Percentiles rank a stretch among this genome's conserved stretches.
phyloP scores from a whole-genome alignment of 1,140 invertebrate species.

The Orchestia grillus region DNA sequence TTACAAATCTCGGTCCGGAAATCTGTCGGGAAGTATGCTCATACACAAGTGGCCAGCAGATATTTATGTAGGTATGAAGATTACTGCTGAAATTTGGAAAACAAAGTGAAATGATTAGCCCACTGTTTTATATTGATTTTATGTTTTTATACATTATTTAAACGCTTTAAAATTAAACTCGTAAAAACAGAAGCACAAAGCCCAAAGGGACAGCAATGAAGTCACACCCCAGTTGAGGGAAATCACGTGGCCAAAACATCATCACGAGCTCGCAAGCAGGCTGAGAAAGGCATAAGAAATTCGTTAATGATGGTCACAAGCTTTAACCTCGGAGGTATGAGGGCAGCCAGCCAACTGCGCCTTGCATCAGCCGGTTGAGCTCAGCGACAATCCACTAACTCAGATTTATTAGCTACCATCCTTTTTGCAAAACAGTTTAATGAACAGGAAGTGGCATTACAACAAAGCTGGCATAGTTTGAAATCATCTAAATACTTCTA shows the following conservation, averaged over 20 bases:
- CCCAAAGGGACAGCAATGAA: not conserved
- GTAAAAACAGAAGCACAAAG: not conserved
- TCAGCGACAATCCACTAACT: not conserved
- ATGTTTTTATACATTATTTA: too few species aligned
- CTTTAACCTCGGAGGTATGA: not conserved
- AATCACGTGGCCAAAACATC: not conserved
- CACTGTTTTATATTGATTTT: too few species aligned
- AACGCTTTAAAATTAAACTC: too few species aligned
- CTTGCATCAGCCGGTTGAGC: not conserved
- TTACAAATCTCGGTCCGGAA: too few species aligned
- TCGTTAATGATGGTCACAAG: not conserved
- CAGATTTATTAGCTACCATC: not conserved
- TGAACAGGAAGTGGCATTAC: too few species aligned
- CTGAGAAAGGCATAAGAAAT: not conserved
- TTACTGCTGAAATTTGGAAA: too few species aligned
- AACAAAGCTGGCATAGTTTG: too few species aligned
- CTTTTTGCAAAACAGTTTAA: not conserved
- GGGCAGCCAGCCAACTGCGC: not conserved
- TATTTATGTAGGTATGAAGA: too few species aligned
- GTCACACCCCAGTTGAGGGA: not conserved
- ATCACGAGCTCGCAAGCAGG: not conserved
- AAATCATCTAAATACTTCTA: too few species aligned
- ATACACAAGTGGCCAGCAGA: too few species aligned
- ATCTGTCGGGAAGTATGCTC: too few species aligned
- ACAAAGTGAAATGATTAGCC: too few species aligned